Evolutionary conservation across 2,888 invertebrate species (phyloP).

Genomic region (Catocala sponsa): DNA sequence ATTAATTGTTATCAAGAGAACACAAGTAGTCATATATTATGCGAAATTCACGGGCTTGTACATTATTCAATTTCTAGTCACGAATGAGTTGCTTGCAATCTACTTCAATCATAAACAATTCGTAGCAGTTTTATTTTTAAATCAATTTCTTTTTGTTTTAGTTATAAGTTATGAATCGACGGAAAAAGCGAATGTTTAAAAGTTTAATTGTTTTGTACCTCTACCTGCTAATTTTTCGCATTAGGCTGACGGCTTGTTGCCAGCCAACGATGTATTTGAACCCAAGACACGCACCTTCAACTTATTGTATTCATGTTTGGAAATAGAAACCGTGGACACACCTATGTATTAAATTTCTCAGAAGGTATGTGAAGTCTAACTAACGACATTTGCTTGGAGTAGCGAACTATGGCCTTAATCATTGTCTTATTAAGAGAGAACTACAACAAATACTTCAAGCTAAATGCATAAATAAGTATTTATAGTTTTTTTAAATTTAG

Average conservation of each 20-base stretch:
- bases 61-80: conserved; percentile 11
- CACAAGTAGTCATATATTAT: neutral
- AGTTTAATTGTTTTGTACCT: neutral
- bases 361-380: neutral
- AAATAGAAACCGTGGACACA: too few relatives aligned
- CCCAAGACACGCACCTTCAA: neutral
- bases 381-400: neutral
- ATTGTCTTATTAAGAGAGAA: too few relatives aligned
- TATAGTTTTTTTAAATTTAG: too few relatives aligned
- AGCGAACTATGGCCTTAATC: too few relatives aligned
- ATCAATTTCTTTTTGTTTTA: neutral
- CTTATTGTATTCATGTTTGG: neutral
- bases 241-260: too few relatives aligned
- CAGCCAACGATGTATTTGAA: neutral
- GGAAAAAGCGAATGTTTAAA: neutral
- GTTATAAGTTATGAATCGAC: too few relatives aligned
- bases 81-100: conserved; percentile 9
- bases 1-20: neutral
- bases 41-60: neutral
- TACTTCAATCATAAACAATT: conserved; percentile 10
- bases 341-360: neutral
- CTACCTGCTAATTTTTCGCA: neutral
- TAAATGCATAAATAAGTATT: too few relatives aligned
- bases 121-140: conserved; percentile 2
- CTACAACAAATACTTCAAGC: too few relatives aligned